phyloP scores from a whole-genome alignment of 2,888 invertebrate genomes.

The Drosophila neotestacea region DNA sequence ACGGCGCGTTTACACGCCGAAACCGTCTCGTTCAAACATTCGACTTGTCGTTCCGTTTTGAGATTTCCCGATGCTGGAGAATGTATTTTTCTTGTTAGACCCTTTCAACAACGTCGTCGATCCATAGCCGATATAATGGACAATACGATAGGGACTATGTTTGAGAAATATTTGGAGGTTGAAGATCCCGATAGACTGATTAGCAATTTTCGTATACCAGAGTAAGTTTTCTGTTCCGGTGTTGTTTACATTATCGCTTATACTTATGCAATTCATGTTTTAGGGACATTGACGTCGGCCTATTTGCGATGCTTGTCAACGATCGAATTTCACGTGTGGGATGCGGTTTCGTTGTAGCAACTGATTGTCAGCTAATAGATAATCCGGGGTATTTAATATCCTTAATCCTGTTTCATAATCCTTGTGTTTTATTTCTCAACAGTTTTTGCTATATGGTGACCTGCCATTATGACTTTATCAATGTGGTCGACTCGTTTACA shows the following conservation, averaged over 20 bases:
- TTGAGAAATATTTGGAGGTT: background rate
- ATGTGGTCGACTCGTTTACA: slow-evolving; percentile 7
- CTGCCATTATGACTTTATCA: slow-evolving; percentile 46
- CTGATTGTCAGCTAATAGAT: slow-evolving; percentile 12
- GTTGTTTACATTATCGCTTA: background rate
- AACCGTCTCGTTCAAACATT: slow-evolving; percentile 52
- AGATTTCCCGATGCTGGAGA: slow-evolving; percentile 60
- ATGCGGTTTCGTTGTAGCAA: slow-evolving; percentile 38
- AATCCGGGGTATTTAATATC: background rate
- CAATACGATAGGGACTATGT: background rate
- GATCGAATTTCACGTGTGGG: slow-evolving; percentile 56
- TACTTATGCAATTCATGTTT: background rate
- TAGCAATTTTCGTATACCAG: background rate
- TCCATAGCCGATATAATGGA: slow-evolving; percentile 1
- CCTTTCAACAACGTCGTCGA: background rate
- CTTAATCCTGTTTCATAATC: background rate
- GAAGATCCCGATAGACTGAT: slow-evolving; percentile 7
- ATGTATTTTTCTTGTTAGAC: slow-evolving; percentile 14
- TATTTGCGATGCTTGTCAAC: slow-evolving; percentile 24
- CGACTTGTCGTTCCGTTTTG: slow-evolving; percentile 43
- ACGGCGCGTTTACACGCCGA: slow-evolving; percentile 48
- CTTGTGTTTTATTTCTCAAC: too few species aligned
- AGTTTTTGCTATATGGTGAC: slow-evolving; percentile 48
- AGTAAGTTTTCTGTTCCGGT: background rate
- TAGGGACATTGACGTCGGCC: background rate